Conservation (phyloP, 2,888 invertebrate genomes). For the Augochlorella aurata region DNA sequence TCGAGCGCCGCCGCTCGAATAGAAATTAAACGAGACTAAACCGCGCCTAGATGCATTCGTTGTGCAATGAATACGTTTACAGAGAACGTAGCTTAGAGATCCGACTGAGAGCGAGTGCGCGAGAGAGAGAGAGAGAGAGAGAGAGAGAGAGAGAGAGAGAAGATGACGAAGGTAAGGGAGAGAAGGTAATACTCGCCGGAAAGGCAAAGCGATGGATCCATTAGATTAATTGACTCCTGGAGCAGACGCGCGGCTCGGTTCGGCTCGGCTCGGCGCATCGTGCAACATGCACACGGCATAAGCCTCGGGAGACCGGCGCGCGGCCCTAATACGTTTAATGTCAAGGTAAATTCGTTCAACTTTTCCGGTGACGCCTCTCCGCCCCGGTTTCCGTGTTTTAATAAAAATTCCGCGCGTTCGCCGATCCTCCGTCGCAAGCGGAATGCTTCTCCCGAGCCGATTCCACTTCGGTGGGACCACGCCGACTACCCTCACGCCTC, state of each 20-base stretch:
- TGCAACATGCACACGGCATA: constrained; percentile 8
- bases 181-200: constrained; percentile 1
- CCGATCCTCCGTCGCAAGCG: not conserved
- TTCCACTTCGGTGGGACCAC: not conserved
- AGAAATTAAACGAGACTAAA: constrained; percentile 70
- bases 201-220: constrained; percentile 52
- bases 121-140: not conserved
- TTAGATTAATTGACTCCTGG: constrained; percentile 70
- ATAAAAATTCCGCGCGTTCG: not conserved
- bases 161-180: not conserved
- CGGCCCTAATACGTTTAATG: constrained; percentile 21
- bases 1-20: constrained; percentile 55
- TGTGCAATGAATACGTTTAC: constrained; percentile 68
- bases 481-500: not conserved
- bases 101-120: not conserved
- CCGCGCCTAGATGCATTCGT: constrained; percentile 72
- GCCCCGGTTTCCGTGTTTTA: not conserved
- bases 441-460: not conserved
- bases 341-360: constrained; percentile 32
- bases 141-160: not conserved
- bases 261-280: constrained; percentile 32
- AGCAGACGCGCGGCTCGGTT: not conserved
- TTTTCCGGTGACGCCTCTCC: not conserved
- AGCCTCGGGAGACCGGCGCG: constrained; percentile 1
- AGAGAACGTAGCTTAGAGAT: constrained; percentile 14